Base-by-base conservation (phyloP, 2,888 invertebrate species). In the Pediacus dermestoides region DNA sequence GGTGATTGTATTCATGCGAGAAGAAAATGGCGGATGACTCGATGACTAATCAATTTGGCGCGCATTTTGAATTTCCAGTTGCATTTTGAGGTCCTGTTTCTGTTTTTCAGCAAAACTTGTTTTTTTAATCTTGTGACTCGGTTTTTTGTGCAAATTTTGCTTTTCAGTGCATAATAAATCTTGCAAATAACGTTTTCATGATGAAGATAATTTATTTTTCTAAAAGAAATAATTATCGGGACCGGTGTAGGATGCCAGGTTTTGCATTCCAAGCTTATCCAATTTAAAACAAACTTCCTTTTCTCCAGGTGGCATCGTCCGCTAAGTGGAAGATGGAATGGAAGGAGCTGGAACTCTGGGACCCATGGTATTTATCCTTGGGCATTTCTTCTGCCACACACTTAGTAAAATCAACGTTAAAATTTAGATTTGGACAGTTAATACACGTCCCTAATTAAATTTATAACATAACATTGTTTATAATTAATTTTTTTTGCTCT, bases 291-390 rank as follows among this genome's bases (percentile, higher is more conserved):
- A 68, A 67, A 69, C 67, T 72, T 73, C 72, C 72, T 72, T 72
- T 73, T 72, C 72, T 71, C 66, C 72, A 73, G 73, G 73, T 73
- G 70, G 59, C 62, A 59, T 64, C 68, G 64, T 62, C 66, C 63
- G 64, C 61, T 63, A 58, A 50, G 52, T 55, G 58, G 61, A 60
- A 52, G 58, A 55, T 55, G 53, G 47, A 46, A 44, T 41, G 43
- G 43, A 51, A 54, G 57, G 58, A 13, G 55, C 33, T 46, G 50
- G 56, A 56, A 45, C 55, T 38, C 57, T 55, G 55, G 65, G 68
- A 70, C 70, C 73, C 72, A 73, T 73, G 73, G 73, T 73, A 73
- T 72, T 72, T 73, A 73, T 73, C 71, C 72, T 71, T 72, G 72
- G 73, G 72, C 69, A 69, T 62, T 60, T 62, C 63, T 61, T 61